These are phyloP conservation scores for Pseudachorutes palmiensis DNA, from an alignment of 1,140 invertebrate species.

Conservation along the genomic window DNA sequence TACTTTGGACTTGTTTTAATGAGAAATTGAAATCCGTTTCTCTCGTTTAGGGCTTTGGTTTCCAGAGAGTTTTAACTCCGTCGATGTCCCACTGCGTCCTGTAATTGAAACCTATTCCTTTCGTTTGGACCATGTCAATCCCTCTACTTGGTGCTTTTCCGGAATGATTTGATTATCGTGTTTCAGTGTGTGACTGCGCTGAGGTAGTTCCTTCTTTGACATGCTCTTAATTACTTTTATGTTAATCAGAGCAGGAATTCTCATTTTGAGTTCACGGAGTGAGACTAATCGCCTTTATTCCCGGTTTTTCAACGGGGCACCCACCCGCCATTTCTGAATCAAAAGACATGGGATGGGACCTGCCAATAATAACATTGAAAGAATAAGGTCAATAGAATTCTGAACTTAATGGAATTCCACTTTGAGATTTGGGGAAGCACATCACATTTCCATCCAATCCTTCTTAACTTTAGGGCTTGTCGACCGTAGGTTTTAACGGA, in stretches of 20 bases:
- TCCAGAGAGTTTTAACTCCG: not conserved
- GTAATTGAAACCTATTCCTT: conserved; percentile 2
- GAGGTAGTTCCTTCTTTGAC: conserved; percentile 5
- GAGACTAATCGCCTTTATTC: not conserved
- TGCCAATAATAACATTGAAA: too few species aligned
- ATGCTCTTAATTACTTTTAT: conserved; percentile 9
- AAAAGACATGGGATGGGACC: too few species aligned
- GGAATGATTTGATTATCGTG: not conserved
- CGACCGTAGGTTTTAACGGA: too few species aligned
- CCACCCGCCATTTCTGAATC: too few species aligned
- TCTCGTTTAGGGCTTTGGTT: too few species aligned
- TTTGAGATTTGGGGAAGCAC: too few species aligned
- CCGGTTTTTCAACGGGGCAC: not conserved
- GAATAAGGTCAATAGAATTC: too few species aligned
- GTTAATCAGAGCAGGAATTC: not conserved
- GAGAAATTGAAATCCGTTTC: too few species aligned
- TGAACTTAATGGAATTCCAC: too few species aligned
- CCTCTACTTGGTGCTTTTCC: not conserved
- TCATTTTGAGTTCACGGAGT: not conserved
- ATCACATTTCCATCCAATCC: too few species aligned
- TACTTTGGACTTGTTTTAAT: not conserved
- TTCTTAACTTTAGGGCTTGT: too few species aligned
- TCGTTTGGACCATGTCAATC: not conserved
- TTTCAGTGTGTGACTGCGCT: not conserved
- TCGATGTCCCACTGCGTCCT: not conserved